These are phyloP conservation scores for Ophion ventricosus DNA, from an alignment of 2,888 invertebrate genomes.

Conservation along the genomic window DNA sequence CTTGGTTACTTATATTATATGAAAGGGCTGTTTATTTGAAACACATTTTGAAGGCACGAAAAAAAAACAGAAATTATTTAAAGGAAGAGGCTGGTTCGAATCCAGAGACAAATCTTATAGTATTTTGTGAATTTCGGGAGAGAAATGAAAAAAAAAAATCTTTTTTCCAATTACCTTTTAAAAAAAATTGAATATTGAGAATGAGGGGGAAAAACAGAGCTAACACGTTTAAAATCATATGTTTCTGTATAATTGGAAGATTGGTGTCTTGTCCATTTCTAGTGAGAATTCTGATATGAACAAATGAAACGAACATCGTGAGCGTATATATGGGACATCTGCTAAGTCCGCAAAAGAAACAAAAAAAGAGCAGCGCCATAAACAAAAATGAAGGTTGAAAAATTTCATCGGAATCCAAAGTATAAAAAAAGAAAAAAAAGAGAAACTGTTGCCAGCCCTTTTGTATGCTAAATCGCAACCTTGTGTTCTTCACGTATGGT, in stretches of 20 bases:
- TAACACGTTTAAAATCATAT: neutral
- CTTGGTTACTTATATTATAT: slow-evolving; percentile 82
- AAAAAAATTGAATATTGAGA: neutral
- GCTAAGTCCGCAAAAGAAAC: neutral
- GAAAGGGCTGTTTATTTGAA: slow-evolving; percentile 80
- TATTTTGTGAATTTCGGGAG: neutral
- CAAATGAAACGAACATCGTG: too few species aligned
- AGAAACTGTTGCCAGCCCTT: slow-evolving; percentile 78
- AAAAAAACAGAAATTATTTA: neutral
- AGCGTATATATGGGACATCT: neutral
- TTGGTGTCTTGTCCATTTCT: neutral
- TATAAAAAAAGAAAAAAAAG: slow-evolving; percentile 62
- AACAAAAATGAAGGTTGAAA: slow-evolving; percentile 61
- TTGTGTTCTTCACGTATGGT: slow-evolving; percentile 77
- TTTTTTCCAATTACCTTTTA: neutral
- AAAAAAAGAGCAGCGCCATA: neutral
- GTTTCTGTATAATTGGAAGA: slow-evolving; percentile 9
- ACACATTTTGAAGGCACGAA: neutral
- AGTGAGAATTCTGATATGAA: neutral
- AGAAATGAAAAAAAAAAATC: neutral
- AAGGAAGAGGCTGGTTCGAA: neutral
- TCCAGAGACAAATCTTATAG: neutral
- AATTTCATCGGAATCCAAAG: neutral
- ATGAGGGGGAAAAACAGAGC: neutral
- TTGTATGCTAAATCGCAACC: slow-evolving; percentile 82